phyloP scores from a whole-genome alignment of 1,140 invertebrate species.

The Neodiprion virginianus region DNA sequence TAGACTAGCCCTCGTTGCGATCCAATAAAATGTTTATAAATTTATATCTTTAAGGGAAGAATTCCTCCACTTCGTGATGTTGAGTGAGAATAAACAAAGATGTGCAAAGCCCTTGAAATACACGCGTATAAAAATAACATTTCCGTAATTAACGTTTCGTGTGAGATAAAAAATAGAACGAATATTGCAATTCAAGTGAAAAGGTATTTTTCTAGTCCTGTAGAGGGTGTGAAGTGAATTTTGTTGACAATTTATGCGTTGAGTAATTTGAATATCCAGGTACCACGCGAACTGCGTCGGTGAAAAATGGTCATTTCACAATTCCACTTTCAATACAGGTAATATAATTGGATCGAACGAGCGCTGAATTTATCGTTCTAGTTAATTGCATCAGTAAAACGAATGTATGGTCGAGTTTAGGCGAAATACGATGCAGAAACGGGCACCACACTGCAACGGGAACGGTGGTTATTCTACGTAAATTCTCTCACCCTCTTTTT shows the following conservation, averaged over 20 bases:
- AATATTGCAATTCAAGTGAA: too few species aligned
- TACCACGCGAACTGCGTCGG: not conserved
- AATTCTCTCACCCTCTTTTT: not conserved
- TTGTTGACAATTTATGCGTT: not conserved
- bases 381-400: constrained; percentile 5
- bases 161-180: too few species aligned
- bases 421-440: not conserved
- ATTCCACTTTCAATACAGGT: not conserved
- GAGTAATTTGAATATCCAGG: constrained; percentile 1
- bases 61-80: too few species aligned
- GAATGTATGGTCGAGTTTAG: not conserved
- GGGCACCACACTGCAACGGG: not conserved
- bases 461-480: not conserved
- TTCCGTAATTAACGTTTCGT: too few species aligned
- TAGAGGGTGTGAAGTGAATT: not conserved
- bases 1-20: not conserved
- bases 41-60: too few species aligned
- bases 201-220: too few species aligned
- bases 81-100: too few species aligned
- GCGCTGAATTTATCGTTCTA: not conserved
- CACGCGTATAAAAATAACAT: too few species aligned
- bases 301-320: not conserved
- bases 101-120: too few species aligned
- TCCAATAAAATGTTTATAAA: not conserved
- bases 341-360: constrained; percentile 3